Conservation (phyloP, 1,140 invertebrate species). For the Trissolcus basalis region DNA sequence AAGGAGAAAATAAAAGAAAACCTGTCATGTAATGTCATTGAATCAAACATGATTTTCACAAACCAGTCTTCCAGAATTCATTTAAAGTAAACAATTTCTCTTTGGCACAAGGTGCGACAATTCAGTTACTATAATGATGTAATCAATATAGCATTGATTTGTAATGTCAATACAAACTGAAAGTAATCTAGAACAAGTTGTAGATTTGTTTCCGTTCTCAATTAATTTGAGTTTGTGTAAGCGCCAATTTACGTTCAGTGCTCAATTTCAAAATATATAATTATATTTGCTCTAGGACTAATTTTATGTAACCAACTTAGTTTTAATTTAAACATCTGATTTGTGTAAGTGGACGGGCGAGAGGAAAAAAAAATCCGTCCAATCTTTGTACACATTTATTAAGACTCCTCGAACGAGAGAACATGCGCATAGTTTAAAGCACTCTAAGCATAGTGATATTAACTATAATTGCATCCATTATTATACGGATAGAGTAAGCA, state of each 20-base stretch:
- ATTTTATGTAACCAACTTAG: conserved; percentile 22
- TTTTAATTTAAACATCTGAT: conserved; percentile 6
- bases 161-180: conserved; percentile 13
- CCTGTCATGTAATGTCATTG: no score
- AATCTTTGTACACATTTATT: conserved; percentile 1
- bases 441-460: conserved; percentile 58
- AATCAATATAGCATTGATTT: conserved; percentile 17
- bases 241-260: conserved; percentile 13
- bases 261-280: conserved; percentile 28
- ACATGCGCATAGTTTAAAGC: conserved; percentile 45
- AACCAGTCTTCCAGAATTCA: no score
- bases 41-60: no score
- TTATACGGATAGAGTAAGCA: conserved; percentile 41
- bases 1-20: no score
- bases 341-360: neutral
- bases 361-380: neutral
- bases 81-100: no score
- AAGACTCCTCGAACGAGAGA: conserved; percentile 29
- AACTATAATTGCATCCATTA: conserved; percentile 55
- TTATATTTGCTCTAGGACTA: conserved; percentile 12
- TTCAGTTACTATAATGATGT: conserved; percentile 25
- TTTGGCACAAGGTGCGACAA: conserved; percentile 23
- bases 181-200: conserved; percentile 17
- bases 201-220: conserved; percentile 22
- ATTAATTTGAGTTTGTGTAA: conserved; percentile 23